Conservation (phyloP, 2,113 vertebrate species). For the Psilopsiagon aurifrons region DNA sequence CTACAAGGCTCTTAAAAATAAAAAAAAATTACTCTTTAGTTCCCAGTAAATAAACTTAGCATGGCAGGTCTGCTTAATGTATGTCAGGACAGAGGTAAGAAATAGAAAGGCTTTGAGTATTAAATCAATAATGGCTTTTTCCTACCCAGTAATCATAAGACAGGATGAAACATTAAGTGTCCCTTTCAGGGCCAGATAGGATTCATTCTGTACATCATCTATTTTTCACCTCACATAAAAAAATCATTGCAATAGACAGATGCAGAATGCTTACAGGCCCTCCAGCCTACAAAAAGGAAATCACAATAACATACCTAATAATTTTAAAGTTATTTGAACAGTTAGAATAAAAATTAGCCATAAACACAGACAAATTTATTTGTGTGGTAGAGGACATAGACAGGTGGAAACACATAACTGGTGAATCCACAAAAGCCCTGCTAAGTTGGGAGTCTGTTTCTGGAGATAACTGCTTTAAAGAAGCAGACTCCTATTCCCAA, state of each 20-base stretch:
- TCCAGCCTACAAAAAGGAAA: neutral
- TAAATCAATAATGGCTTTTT: conserved; percentile 66
- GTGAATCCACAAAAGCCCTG: neutral
- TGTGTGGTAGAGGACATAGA: neutral
- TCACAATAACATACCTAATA: neutral
- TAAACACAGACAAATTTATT: neutral
- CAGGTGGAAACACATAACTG: neutral
- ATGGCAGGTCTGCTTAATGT: conserved; percentile 46
- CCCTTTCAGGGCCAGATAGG: conserved; percentile 18
- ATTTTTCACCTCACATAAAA: conserved; percentile 5
- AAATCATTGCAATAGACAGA: neutral
- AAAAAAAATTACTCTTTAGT: neutral
- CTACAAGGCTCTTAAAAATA: conserved; percentile 8
- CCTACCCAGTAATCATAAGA: conserved; percentile 27
- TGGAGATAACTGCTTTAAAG: neutral
- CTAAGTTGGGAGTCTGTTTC: neutral
- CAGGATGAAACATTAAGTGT: conserved; percentile 51
- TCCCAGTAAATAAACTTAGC: conserved; percentile 48
- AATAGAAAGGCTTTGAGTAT: conserved; percentile 44
- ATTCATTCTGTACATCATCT: conserved; percentile 17
- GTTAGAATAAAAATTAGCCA: neutral
- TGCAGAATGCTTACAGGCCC: neutral
- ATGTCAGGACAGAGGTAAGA: conserved; percentile 35
- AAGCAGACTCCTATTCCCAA: neutral
- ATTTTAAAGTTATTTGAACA: neutral